phyloP scores from a whole-genome alignment of 2,113 vertebrate species.

The Oreotrochilus melanogaster region DNA sequence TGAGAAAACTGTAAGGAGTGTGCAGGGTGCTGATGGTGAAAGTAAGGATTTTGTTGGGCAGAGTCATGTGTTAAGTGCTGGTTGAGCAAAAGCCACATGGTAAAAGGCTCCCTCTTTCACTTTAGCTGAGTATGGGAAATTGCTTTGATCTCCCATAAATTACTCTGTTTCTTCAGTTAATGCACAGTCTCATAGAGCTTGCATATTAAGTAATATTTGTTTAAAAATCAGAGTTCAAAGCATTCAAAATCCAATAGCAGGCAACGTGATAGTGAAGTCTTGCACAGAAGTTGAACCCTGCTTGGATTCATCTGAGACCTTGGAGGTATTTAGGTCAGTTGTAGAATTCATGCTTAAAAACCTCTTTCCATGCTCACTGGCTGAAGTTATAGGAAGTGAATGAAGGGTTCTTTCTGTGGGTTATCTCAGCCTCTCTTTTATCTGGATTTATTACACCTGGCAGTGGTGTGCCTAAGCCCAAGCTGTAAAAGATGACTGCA shows the following conservation, averaged over 20 bases:
- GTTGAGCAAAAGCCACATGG: background rate
- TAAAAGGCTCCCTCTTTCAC: background rate
- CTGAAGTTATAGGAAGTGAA: no score
- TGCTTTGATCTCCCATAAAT: background rate
- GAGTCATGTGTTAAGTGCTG: background rate
- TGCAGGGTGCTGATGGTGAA: background rate
- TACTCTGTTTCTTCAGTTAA: slow-evolving; percentile 4
- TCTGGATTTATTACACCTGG: slow-evolving; percentile 31
- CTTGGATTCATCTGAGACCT: slow-evolving; percentile 15
- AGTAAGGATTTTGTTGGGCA: background rate
- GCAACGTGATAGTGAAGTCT: background rate
- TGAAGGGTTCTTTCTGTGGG: background rate
- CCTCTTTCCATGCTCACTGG: slow-evolving; percentile 6
- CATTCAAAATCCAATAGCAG: slow-evolving; percentile 38
- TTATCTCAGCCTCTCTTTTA: slow-evolving; percentile 4
- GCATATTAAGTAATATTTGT: slow-evolving; percentile 42
- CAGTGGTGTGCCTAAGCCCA: background rate
- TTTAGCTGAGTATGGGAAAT: background rate
- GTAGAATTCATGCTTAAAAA: slow-evolving; percentile 10
- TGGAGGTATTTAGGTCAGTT: background rate
- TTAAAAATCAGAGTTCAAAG: slow-evolving; percentile 27
- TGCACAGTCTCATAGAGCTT: background rate
- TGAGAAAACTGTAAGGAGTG: background rate
- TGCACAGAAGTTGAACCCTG: background rate
- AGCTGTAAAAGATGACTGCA: background rate